Base-by-base conservation (phyloP, 2,888 invertebrate genomes). In the Drosophila infuscata region DNA sequence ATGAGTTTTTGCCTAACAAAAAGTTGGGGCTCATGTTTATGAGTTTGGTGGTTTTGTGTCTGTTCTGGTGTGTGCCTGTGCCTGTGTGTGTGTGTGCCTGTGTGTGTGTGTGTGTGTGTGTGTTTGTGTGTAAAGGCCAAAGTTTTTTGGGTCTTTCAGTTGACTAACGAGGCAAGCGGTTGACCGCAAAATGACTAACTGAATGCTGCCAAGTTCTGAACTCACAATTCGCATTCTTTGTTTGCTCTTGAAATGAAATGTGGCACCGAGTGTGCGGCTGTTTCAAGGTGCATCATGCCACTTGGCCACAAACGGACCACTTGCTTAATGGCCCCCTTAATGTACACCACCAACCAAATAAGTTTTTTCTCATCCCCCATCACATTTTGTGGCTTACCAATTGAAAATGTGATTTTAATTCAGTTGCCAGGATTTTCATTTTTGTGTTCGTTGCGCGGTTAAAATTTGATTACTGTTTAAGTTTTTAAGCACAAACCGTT, bases 181-280 rank as follows among this genome's bases (percentile, higher is more conserved):
- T 79, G 65, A 69, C 74, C 83, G 43, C 76, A 82, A 70, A 82
- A 74, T 74, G 81, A 63, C 87, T 62, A 82, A 63, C 72, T 64
- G 67, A 72, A 57, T 60, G 70, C 49, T 38, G 61, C 38, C 51
- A 67, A 71, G 62, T 65, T 69, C 43, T 17, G 49, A 53, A 35
- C 30, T 59, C 29, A 46, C 33, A 52, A 43, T 63, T 70, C 41
- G 36, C 29, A 36, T 54, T 36, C 49, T 49, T 29, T 68, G 70
- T 69, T 68, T 68, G 68, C 43, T 30, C 25, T 46, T 46, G 36
- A 46, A 53, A 48, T 53, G 60, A 48, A 71, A n/a, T 71, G 60
- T 41, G 72, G 71, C 15, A 35, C 38, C 53, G 33, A 46, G 17
- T 38, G 59, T 43, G 43, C 43, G 43, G 20, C 63, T 48, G 29